These are phyloP conservation scores for Ptilodon capucinus DNA, from an alignment of 2,888 invertebrate species.

Conservation along the genomic window DNA sequence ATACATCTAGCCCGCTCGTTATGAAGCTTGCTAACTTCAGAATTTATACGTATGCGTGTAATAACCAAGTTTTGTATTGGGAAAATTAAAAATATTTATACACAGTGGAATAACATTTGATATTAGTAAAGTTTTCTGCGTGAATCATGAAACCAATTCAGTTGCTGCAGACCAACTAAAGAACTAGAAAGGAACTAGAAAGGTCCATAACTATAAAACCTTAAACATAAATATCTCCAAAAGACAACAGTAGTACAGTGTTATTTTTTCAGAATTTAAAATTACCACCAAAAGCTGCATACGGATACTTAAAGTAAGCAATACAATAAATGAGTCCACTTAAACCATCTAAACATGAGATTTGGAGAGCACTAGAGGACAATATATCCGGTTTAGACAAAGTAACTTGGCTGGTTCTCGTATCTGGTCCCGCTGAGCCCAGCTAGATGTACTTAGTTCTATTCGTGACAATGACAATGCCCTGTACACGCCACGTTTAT, in stretches of 20 bases:
- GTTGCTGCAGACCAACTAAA: not conserved
- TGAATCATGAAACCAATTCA: constrained; percentile 1
- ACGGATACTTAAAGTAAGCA: not conserved
- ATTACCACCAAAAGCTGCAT: not conserved
- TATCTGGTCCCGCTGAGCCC: constrained; percentile 43
- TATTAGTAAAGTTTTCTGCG: constrained; percentile 10
- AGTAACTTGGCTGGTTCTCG: constrained; percentile 43
- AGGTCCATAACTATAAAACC: too few species aligned
- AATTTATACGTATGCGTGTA: constrained; percentile 28
- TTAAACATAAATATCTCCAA: too few species aligned
- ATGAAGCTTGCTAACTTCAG: constrained; percentile 42
- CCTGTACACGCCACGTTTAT: constrained; percentile 18
- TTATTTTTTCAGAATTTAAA: too few species aligned
- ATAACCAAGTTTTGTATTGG: constrained; percentile 21
- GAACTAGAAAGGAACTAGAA: not conserved
- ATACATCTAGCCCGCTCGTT: constrained; percentile 48
- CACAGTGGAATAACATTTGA: not conserved
- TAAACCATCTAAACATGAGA: constrained; percentile 14
- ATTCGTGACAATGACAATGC: constrained; percentile 28
- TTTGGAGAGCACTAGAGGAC: constrained; percentile 6
- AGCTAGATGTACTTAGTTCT: constrained; percentile 1
- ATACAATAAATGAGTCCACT: not conserved
- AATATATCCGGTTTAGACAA: constrained; percentile 44
- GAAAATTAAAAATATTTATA: constrained; percentile 23
- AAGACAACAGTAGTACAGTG: too few species aligned